Conservation (phyloP, 2,797 vertebrate species). For the Peromyscus aztecus region DNA sequence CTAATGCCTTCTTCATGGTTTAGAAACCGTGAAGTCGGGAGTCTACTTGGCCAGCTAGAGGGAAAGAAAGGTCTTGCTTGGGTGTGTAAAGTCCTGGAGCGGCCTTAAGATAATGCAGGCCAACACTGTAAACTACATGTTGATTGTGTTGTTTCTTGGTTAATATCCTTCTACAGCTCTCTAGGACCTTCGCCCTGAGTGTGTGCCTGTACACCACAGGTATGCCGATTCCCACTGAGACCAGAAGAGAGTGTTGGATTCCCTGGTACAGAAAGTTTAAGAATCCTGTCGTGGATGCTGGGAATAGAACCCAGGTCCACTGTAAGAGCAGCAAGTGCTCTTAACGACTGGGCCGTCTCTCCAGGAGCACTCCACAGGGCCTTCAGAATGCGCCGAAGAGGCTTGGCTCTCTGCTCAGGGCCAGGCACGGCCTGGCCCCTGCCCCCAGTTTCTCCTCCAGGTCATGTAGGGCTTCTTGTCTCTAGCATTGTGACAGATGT, state of each 20-base stretch:
- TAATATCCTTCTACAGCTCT: not conserved
- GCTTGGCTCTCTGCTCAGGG: not conserved
- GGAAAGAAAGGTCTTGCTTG: not conserved
- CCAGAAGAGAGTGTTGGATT: not conserved
- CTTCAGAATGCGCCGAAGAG: not conserved
- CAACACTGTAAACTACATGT: not conserved
- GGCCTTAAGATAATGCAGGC: no score
- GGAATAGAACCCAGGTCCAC: not conserved
- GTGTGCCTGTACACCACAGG: rapidly evolving
- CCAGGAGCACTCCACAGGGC: not conserved
- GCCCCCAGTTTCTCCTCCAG: no score
- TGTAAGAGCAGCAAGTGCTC: not conserved
- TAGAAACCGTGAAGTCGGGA: not conserved
- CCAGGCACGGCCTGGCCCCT: not conserved
- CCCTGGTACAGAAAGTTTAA: not conserved
- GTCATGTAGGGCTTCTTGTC: not conserved
- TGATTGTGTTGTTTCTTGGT: not conserved
- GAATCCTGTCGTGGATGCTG: not conserved
- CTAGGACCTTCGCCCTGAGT: not conserved
- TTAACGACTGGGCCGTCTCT: not conserved
- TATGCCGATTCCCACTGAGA: not conserved
- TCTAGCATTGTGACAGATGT: not conserved
- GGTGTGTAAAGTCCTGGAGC: not conserved
- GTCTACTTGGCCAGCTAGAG: not conserved
- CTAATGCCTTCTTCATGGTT: not conserved